Base-by-base conservation (phyloP, 2,888 invertebrate species). In the Diaprepes abbreviatus region DNA sequence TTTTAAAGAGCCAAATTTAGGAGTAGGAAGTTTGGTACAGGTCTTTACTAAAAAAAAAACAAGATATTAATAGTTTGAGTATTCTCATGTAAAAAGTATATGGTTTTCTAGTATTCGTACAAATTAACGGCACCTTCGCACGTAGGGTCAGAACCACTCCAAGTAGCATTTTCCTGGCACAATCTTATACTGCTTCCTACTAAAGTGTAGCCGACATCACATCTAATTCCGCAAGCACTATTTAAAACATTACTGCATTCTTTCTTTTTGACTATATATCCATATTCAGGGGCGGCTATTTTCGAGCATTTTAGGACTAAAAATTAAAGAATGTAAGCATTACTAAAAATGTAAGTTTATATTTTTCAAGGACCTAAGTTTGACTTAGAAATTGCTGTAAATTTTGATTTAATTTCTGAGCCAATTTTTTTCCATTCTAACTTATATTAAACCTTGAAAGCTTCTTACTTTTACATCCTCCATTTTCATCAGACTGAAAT, bases 221-320 rank as follows among this genome's bases (percentile, higher is more conserved):
- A 92, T 43, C 89, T 84, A 5, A 90, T 85, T 0, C 91, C 91
- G 80, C 91, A 92, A 0, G 90, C 91, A n/a, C 90, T 90, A 78
- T 91, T 89, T 54, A 91, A 85, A 4, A 89, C 89, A 75, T 89
- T 89, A 66, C 85, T 87, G 79, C 91, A 91, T 24, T 86, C 85
- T 36, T 85, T 86, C 52, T 83, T 83, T 74, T 89, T 89, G 1
- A 91, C 89, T 77, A 91, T 89, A 79, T 90, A 90, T 3, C 91
- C 92, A 79, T 90, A 87, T 58, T 86, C 85, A 0, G 92, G 91
- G 1, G 88, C 86, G 10, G 78, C 79, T 59, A 92, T 77, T 72
- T 85, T 85, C 0, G 88, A 86, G 76, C 92, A 92, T 17, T 86
- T 87, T 72, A 89, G 83, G n/a, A 86, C 88, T 88, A 70, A 70